Conservation (phyloP, 1,140 invertebrate species). For the Proctacanthus coquilletti region DNA sequence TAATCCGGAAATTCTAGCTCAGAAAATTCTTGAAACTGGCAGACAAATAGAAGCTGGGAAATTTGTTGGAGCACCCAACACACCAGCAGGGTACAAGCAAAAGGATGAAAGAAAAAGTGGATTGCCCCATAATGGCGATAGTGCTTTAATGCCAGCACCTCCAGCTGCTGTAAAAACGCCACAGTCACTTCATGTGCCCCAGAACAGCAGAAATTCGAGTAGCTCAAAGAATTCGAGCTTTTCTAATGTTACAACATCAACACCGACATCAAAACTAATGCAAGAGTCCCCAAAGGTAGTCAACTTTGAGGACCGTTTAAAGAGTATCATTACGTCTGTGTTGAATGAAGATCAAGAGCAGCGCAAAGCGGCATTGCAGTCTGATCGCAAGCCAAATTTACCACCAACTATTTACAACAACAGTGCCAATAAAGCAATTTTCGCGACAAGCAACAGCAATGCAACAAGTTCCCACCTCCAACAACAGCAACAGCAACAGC, state of each 20-base stretch:
- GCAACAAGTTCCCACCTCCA: slow-evolving; percentile 8
- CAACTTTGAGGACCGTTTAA: slow-evolving; percentile 81
- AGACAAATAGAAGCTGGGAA: slow-evolving; percentile 72
- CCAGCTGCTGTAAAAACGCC: slow-evolving; percentile 1
- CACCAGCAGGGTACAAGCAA: slow-evolving; percentile 6
- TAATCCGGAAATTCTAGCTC: slow-evolving; percentile 74
- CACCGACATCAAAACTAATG: slow-evolving; percentile 19
- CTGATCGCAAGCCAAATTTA: too few species aligned
- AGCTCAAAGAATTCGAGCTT: neutral
- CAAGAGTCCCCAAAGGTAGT: slow-evolving; percentile 68
- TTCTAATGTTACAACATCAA: neutral
- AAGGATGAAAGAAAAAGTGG: neutral
- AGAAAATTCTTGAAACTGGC: slow-evolving; percentile 78
- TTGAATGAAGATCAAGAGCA: slow-evolving; percentile 67
- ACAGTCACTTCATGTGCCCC: too few species aligned
- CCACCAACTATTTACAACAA: slow-evolving; percentile 8
- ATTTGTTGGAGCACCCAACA: slow-evolving; percentile 18
- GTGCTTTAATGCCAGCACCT: slow-evolving; percentile 26
- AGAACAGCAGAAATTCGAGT: too few species aligned
- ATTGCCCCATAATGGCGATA: slow-evolving; percentile 11
- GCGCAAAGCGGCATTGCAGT: slow-evolving; percentile 31
- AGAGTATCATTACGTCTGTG: slow-evolving; percentile 80
- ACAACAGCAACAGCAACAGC: slow-evolving; percentile 8
- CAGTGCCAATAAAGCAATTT: slow-evolving; percentile 6
- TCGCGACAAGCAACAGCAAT: neutral